Base-by-base conservation (phyloP, 2,113 vertebrate species). In the Pelecanus crispus region DNA sequence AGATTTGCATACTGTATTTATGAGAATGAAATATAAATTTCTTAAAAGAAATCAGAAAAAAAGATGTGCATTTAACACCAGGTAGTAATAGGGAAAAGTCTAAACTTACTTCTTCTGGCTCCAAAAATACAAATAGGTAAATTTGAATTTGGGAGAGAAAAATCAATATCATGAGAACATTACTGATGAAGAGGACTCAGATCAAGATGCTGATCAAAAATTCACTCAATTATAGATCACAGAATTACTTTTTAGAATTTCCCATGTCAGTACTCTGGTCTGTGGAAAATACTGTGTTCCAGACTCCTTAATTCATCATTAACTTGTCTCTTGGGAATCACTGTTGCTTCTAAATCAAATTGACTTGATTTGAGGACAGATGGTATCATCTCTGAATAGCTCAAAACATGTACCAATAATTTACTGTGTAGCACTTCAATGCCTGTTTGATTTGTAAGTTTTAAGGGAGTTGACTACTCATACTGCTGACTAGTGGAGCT, bases 121-220 rank as follows among this genome's bases (percentile, higher is more conserved):
- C 36, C 34, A 91, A 95, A 91, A 86, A 34, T 32, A 61, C 32
- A 84, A 74, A 66, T 32, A 81, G 9, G 6, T 77, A 38, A 44
- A 58, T 95, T 68, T 92, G 81, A 94, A 85, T 94, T 38, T 7
- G 13, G 55, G 36, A 65, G 81, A 75, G 66, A 94, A 73, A 77
- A 91, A 86, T 82, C 77, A 75, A 12, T 80, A 88, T 62, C 7
- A 49, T 56, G 49, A 87, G 25, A 42, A 80, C 31, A 10, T 74
- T 75, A 61, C 70, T 90, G 74, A 82, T 82, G 61, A 53, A 89
- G 66, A 80, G 32, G 75, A 94, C 94, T 88, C 58, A 93, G 77
- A 91, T 92, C 70, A 95, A 82, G 44, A 36, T 44, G 25, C 31
- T 94, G 61, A 88, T 93, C 63, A 96, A 95, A 87, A 85, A 87